phyloP scores from a whole-genome alignment of 1,140 invertebrate genomes.

The Stegodyphus mimosarum region DNA sequence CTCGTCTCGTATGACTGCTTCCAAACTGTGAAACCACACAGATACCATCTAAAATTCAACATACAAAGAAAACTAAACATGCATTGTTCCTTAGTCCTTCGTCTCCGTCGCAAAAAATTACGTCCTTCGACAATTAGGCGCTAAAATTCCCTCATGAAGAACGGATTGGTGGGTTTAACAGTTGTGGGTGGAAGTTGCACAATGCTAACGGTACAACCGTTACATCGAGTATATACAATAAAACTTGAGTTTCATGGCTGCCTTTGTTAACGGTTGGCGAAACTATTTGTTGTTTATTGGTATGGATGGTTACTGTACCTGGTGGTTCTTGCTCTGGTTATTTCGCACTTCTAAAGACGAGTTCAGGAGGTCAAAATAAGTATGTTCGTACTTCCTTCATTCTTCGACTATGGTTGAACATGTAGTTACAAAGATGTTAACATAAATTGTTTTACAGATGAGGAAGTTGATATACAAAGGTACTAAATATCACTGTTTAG shows the following conservation, averaged over 20 bases:
- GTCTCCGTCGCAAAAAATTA: slow-evolving; percentile 15
- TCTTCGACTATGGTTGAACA: too few relatives aligned
- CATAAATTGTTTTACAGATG: too few relatives aligned
- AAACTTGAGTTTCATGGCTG: not conserved
- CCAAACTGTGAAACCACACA: not conserved
- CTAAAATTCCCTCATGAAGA: slow-evolving; percentile 33
- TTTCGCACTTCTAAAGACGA: not conserved
- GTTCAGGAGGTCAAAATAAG: slow-evolving; percentile 28
- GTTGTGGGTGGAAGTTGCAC: slow-evolving; percentile 19
- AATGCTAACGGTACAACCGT: slow-evolving; percentile 22
- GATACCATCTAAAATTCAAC: slow-evolving; percentile 21
- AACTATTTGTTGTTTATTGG: not conserved
- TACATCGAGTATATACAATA: slow-evolving; percentile 29
- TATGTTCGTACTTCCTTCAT: not conserved
- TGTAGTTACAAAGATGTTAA: too few relatives aligned
- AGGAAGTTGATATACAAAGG: too few relatives aligned
- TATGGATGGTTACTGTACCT: too few relatives aligned
- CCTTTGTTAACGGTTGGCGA: slow-evolving; percentile 4
- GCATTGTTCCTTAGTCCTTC: slow-evolving; percentile 33
- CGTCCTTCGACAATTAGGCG: slow-evolving; percentile 42
- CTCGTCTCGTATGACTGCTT: slow-evolving; percentile 16
- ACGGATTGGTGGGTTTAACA: slow-evolving; percentile 1
- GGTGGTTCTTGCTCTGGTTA: slow-evolving; percentile 32
- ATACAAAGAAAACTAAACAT: slow-evolving; percentile 19
- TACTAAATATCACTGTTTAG: too few relatives aligned